These are phyloP conservation scores for Cyprinella venusta DNA, from an alignment of 2,797 vertebrate species.

Conservation along the genomic window DNA sequence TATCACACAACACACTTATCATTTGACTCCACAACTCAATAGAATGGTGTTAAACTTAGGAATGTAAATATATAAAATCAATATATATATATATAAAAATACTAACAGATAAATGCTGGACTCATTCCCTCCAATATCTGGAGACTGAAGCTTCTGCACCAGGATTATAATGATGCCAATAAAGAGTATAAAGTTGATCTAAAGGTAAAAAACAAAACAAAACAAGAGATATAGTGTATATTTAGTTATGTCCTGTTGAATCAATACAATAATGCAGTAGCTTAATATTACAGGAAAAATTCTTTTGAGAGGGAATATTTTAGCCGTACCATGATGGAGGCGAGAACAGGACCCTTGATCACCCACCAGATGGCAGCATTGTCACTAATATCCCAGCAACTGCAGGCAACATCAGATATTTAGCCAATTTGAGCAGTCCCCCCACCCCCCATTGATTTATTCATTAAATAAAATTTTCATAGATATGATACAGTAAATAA, in stretches of 20 bases:
- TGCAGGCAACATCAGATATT: constrained; percentile 19
- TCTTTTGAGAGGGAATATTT: not conserved
- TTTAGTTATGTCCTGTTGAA: not conserved
- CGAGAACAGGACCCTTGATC: constrained; percentile 96
- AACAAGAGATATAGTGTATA: not conserved
- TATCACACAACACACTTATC: constrained; percentile 61
- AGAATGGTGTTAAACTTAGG: not conserved
- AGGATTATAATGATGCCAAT: constrained; percentile 97
- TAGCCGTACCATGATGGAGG: constrained; percentile 90
- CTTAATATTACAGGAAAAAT: not conserved
- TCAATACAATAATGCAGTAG: not conserved
- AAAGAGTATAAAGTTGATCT: constrained; percentile 98
- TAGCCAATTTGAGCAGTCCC: not conserved
- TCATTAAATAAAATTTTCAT: not conserved
- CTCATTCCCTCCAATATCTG: constrained; percentile 96
- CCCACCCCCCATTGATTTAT: not conserved
- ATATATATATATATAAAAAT: constrained; percentile 27
- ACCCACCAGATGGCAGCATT: constrained; percentile 99
- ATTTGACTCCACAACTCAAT: not conserved
- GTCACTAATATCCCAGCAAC: constrained; percentile 98
- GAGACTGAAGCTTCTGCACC: constrained; percentile 97
- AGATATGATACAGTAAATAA: not conserved
- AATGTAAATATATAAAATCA: not conserved
- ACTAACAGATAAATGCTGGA: constrained; percentile 99
- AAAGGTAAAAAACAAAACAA: constrained; percentile 37